Conservation (phyloP, 1,140 invertebrate genomes). For the Triops cancriformis region DNA sequence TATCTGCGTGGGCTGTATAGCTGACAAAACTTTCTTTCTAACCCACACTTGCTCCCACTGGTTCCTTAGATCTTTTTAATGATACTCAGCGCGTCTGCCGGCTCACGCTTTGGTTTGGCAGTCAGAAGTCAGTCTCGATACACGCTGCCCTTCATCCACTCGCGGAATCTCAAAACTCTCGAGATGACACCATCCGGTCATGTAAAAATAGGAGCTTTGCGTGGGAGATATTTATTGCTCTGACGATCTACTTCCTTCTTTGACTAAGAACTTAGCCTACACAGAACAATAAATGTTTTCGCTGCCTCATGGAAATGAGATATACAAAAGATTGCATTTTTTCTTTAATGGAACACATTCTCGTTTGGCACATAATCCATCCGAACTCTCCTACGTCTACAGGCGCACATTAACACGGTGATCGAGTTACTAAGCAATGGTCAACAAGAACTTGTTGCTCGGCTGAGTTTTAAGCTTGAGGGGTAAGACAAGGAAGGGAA, state of each 20-base stretch:
- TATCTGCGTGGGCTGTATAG: not conserved
- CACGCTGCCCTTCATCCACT: not conserved
- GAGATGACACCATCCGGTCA: not conserved
- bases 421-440: not conserved
- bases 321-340: not conserved
- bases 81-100: not conserved
- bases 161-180: not conserved
- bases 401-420: not conserved
- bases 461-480: not conserved
- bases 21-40: not conserved
- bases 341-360: not conserved
- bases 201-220: not conserved
- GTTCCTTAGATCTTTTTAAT: not conserved
- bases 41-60: not conserved
- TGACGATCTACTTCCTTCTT: not conserved
- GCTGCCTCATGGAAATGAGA: not conserved
- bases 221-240: not conserved
- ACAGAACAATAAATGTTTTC: not conserved
- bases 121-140: not conserved
- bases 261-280: not conserved
- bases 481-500: not conserved
- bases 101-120: not conserved
- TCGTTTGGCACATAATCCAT: not conserved
- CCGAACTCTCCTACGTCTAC: not conserved
- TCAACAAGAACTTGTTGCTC: slow-evolving; percentile 7